Percentiles rank a stretch among this genome's conserved stretches.
Evolutionary conservation across 2,888 invertebrate genomes (phyloP).

Genomic region (Lagria hirta): DNA sequence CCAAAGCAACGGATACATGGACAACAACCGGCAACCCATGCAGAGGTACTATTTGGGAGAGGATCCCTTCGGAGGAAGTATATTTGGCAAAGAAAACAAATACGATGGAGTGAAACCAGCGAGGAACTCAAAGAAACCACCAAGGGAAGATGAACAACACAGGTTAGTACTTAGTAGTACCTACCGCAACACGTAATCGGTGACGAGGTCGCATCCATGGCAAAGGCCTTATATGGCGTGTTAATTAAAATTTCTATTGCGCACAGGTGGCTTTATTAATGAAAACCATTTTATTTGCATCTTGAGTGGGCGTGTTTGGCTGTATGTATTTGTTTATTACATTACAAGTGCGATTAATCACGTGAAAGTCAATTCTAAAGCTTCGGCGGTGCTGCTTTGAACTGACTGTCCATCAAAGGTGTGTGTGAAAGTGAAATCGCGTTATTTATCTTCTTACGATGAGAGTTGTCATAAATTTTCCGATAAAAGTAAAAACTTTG

Average conservation of each 20-base stretch:
- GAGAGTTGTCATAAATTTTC: too few relatives aligned
- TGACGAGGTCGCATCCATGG: conserved; percentile 14
- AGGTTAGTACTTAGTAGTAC: too few relatives aligned
- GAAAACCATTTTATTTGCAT: conserved; percentile 17
- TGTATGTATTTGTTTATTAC: conserved; percentile 8
- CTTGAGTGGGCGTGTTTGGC: conserved; percentile 14
- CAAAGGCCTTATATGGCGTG: conserved; percentile 11
- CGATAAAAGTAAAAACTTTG: too few relatives aligned
- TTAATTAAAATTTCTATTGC: conserved; percentile 15
- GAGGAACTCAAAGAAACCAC: conserved; percentile 36
- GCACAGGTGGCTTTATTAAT: conserved; percentile 15
- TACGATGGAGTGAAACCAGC: conserved; percentile 68
- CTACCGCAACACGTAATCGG: too few relatives aligned
- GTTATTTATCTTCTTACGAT: too few relatives aligned
- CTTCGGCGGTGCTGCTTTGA: neutral
- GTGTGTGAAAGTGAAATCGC: neutral
- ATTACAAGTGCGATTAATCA: conserved; percentile 12
- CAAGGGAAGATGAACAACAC: conserved; percentile 52
- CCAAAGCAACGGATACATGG: conserved; percentile 19
- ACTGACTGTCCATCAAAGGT: too few relatives aligned
- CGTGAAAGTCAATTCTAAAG: conserved; percentile 10
- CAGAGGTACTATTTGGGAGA: conserved; percentile 84
- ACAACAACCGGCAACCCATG: conserved; percentile 21
- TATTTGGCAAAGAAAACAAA: conserved; percentile 82
- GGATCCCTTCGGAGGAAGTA: conserved; percentile 81